Evolutionary conservation across 2,888 invertebrate species (phyloP).

Genomic region (Phortica magna): DNA sequence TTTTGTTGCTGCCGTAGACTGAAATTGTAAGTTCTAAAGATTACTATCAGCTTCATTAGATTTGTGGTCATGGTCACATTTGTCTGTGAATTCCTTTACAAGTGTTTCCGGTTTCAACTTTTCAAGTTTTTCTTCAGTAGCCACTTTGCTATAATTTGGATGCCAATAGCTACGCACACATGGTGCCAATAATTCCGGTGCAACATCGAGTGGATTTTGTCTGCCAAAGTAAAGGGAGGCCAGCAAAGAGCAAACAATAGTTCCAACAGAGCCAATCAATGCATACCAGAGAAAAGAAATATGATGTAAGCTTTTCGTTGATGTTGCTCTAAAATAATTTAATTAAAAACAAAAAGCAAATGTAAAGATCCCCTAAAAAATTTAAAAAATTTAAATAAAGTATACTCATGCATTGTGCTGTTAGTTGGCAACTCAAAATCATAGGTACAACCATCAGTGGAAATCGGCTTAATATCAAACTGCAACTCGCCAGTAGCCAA

Average conservation of each 20-base stretch:
- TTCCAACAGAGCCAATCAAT: conserved; percentile 81
- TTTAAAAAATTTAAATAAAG: background rate
- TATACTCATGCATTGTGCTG: conserved; percentile 35
- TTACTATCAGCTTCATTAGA: no score
- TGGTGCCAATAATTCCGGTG: conserved; percentile 82
- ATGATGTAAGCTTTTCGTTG: conserved; percentile 76
- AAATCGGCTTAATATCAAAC: conserved; percentile 60
- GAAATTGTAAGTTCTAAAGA: no score
- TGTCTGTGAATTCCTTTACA: conserved; percentile 34
- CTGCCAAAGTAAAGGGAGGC: conserved; percentile 80
- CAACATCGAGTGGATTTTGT: conserved; percentile 80
- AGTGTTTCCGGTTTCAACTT: conserved; percentile 39
- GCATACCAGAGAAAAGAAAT: conserved; percentile 87
- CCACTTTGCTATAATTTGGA: conserved; percentile 66
- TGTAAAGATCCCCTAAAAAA: background rate
- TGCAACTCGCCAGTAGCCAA: conserved; percentile 81
- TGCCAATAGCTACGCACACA: conserved; percentile 79
- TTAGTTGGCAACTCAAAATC: conserved; percentile 46
- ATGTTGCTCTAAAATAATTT: background rate
- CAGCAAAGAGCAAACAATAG: conserved; percentile 81
- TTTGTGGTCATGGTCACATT: background rate
- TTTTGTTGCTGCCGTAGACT: no score
- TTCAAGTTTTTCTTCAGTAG: conserved; percentile 25
- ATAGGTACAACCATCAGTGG: conserved; percentile 61
- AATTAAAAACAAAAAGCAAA: background rate